phyloP scores from a whole-genome alignment of 2,797 vertebrate species.

The Hybognathus amarus region DNA sequence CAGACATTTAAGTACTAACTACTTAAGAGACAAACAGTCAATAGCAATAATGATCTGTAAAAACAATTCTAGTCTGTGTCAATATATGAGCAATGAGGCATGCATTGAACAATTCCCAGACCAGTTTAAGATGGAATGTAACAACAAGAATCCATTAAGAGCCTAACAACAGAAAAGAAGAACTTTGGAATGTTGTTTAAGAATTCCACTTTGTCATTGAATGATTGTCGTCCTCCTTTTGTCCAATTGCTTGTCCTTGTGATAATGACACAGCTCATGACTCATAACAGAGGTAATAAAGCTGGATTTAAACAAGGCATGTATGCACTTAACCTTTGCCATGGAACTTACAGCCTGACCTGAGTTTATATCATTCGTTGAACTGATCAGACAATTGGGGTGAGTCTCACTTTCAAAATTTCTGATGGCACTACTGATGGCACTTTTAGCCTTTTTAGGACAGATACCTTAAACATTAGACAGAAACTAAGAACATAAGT shows the following conservation, averaged over 20 bases:
- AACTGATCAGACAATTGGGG: neutral
- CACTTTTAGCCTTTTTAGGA: neutral
- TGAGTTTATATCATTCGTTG: neutral
- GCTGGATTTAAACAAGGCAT: neutral
- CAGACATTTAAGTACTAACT: neutral
- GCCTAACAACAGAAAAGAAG: neutral
- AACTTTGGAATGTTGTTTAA: neutral
- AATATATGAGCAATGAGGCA: neutral
- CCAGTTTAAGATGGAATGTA: slow-evolving; percentile 25
- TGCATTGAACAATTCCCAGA: neutral
- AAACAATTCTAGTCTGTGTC: neutral
- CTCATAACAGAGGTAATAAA: neutral
- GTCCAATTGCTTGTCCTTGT: rapidly evolving
- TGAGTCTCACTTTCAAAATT: neutral
- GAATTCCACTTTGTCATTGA: neutral
- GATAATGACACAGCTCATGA: neutral
- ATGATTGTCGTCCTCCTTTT: neutral
- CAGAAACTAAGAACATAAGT: neutral
- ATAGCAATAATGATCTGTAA: neutral
- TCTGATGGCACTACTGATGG: neutral
- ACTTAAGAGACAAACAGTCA: neutral
- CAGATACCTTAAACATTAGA: neutral
- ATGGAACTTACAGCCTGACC: neutral
- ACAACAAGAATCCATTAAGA: neutral
- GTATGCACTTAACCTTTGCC: neutral